Evolutionary conservation across 1,140 invertebrate species (phyloP), one percentile per base, ranked within the genome.

Genomic region (Cotesia glomerata): DNA sequence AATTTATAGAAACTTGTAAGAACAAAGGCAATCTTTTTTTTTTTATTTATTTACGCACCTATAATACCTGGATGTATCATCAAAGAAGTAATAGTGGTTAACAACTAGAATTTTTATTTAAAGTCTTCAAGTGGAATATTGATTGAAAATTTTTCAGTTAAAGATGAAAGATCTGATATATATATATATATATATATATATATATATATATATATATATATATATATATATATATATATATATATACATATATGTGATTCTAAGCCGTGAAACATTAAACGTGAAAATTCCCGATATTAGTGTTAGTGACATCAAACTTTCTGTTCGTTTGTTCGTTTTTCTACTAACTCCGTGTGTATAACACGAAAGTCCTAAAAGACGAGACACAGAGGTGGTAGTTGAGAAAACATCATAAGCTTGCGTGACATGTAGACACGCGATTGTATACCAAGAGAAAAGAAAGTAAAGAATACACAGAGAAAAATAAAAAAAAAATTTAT

Each of bases 371-470:
- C 32, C 35, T 45, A 32, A 14, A 16, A 65, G 39, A 65, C 34
- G 32, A 65, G 13, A 71, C 34, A 49, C 3, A 7, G 59, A 63
- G 36, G 39, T 14, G 8, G 54, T 16, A n/a, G 36, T 16, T 45
- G 34, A 62, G 51, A 59, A 67, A 69, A 73, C 58, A 18, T 16
- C 52, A 26, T 18, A 58, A 32, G 65, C 59, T 73, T 45, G 61
- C 67, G 62, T 69, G 67, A 69, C 67, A 74, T 39, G 26, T 14
- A 54, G 72, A 69, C 72, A 66, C 62, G 66, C 72, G 45, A 73
- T 73, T 64, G 32, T 26, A 11, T 58, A 71, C 49, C 5, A 52
- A 39, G 4, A 67, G 32, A 67, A 54, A 56, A 36, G 34, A 34
- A 54, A 54, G 14, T 5, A 68, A 71, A 64, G 9, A 36, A 16